phyloP scores from a whole-genome alignment of 2,888 invertebrate species.

The Pogonocherus hispidulus region DNA sequence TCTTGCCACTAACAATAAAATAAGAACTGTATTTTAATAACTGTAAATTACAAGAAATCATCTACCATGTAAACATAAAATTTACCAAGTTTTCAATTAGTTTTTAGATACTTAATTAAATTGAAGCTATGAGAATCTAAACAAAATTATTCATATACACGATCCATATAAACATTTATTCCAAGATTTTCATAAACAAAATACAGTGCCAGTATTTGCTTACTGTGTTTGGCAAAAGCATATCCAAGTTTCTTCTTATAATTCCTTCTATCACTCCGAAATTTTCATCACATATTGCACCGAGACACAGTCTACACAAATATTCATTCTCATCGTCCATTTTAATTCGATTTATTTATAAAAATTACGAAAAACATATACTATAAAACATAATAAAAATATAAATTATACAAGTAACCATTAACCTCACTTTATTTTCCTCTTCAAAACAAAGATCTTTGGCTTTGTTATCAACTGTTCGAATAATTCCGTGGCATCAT shows the following conservation, averaged over 20 bases:
- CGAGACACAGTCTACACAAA: constrained; percentile 5
- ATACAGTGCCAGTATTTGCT: neutral
- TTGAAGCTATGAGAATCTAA: no score
- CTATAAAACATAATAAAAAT: neutral
- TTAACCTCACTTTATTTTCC: neutral
- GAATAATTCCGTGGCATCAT: no score
- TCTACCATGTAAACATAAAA: no score
- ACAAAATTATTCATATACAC: no score
- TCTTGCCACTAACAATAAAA: no score
- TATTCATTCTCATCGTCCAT: neutral
- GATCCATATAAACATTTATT: no score
- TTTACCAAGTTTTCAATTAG: no score
- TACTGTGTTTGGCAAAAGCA: neutral
- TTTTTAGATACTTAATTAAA: no score
- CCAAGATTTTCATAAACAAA: no score
- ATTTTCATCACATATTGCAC: neutral
- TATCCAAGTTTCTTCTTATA: neutral
- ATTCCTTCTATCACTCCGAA: neutral
- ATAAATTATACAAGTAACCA: neutral
- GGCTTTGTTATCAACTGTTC: neutral
- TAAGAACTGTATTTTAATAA: no score
- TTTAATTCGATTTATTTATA: neutral
- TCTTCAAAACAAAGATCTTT: neutral
- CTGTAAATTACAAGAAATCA: no score
- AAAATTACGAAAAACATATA: neutral